Percentiles rank a stretch among this genome's conserved stretches.
These are phyloP conservation scores for Pelobates fuscus DNA, from an alignment of 2,113 vertebrate species.

Conservation along the genomic window DNA sequence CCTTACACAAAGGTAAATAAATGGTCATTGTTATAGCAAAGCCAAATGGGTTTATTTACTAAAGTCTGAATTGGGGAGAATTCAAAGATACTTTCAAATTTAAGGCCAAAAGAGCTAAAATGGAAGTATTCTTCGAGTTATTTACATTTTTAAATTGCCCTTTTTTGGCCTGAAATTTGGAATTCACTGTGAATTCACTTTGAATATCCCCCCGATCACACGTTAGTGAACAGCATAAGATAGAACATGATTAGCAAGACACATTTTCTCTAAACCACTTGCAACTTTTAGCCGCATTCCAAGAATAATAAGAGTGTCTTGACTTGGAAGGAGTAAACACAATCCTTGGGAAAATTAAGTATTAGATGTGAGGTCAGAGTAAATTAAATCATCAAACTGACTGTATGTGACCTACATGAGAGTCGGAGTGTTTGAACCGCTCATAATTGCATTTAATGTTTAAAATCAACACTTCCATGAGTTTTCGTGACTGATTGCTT, in stretches of 20 bases:
- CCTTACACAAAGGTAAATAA: too few relatives aligned
- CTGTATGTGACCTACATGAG: not conserved
- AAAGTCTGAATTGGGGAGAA: too few relatives aligned
- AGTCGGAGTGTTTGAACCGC: not conserved
- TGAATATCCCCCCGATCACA: too few relatives aligned
- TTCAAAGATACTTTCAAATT: too few relatives aligned
- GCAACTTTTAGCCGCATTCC: not conserved
- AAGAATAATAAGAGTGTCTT: not conserved
- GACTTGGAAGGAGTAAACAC: not conserved
- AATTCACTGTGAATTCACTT: too few relatives aligned
- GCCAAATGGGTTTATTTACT: too few relatives aligned
- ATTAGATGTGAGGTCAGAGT: constrained; percentile 3
- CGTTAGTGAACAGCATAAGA: too few relatives aligned
- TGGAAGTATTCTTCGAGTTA: too few relatives aligned
- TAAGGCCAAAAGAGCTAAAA: too few relatives aligned
- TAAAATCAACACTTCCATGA: constrained; percentile 23
- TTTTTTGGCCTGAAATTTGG: too few relatives aligned
- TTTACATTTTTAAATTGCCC: too few relatives aligned
- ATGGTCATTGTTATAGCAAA: too few relatives aligned
- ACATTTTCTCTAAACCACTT: not conserved
- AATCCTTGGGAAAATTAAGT: not conserved
- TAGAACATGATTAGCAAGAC: not conserved
- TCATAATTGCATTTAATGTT: constrained; percentile 11
- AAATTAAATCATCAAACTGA: not conserved
- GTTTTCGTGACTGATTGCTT: constrained; percentile 16